These are phyloP conservation scores for Trogon melanurus DNA, from an alignment of 2,113 vertebrate genomes.

Conservation along the genomic window DNA sequence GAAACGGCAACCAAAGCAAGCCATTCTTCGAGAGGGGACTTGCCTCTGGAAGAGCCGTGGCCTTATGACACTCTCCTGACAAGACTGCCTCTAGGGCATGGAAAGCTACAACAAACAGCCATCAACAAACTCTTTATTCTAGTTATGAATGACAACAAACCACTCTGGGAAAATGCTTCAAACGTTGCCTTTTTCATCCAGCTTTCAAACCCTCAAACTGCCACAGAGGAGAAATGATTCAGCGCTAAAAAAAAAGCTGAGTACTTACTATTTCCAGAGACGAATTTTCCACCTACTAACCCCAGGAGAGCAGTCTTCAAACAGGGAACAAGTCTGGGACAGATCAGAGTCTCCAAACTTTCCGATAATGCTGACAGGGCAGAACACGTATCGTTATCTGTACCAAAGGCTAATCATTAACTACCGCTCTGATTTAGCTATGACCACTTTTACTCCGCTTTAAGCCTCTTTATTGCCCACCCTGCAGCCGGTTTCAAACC, in stretches of 20 bases:
- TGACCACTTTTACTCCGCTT: not conserved
- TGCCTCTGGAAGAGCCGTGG: not conserved
- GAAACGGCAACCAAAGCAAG: not conserved
- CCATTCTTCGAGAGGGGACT: not conserved
- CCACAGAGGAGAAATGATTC: not conserved
- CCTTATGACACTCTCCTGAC: not conserved
- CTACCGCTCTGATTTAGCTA: not conserved
- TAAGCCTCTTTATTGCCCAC: not conserved
- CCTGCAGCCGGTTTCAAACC: not conserved
- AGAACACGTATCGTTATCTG: not conserved
- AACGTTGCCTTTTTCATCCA: not conserved
- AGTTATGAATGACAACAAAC: not conserved
- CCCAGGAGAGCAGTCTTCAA: not conserved
- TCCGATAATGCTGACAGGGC: constrained; percentile 5
- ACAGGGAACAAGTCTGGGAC: not conserved
- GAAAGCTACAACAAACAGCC: not conserved
- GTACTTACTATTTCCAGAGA: constrained; percentile 27
- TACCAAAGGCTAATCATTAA: constrained; percentile 67
- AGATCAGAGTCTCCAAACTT: constrained; percentile 35
- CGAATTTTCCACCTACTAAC: not conserved
- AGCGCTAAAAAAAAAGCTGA: not conserved
- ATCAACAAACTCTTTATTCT: not conserved
- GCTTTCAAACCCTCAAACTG: not conserved
- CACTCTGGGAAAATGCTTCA: fast-evolving
- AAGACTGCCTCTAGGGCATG: not conserved